phyloP scores from a whole-genome alignment of 2,888 invertebrate species.

The Cheilosia scutellata region DNA sequence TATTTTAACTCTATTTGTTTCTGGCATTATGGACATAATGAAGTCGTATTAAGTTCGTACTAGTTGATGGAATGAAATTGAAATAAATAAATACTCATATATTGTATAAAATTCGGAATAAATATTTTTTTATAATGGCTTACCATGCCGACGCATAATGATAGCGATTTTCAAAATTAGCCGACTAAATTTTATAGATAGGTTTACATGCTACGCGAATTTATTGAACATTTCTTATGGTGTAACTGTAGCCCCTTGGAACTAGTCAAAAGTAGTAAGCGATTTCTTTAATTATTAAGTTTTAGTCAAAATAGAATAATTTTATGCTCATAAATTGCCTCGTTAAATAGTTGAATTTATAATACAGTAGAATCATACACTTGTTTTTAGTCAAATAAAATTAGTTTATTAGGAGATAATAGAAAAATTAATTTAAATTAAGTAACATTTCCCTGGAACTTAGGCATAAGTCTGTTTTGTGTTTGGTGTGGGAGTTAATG shows the following conservation, averaged over 20 bases:
- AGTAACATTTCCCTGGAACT: neutral
- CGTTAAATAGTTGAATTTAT: conserved; percentile 1
- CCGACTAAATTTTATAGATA: conserved; percentile 4
- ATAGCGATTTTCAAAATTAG: conserved; percentile 15
- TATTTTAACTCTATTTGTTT: neutral
- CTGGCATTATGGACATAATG: conserved; percentile 3
- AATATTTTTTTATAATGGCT: conserved; percentile 65
- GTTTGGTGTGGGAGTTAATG: neutral
- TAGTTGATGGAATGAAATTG: neutral
- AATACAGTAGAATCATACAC: conserved; percentile 25
- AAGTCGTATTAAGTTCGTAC: neutral
- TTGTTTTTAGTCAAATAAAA: conserved; percentile 23
- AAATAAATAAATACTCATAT: conserved; percentile 5
- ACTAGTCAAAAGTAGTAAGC: conserved; percentile 2
- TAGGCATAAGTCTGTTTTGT: neutral
- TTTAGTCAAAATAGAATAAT: conserved; percentile 28
- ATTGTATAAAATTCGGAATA: conserved; percentile 18
- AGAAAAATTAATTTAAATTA: neutral
- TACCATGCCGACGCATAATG: conserved; percentile 10
- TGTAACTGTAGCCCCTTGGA: neutral
- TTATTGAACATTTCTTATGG: conserved; percentile 13
- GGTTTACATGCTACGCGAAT: conserved; percentile 6
- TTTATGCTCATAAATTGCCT: conserved; percentile 49
- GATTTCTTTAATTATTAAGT: conserved; percentile 26
- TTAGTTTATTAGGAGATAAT: neutral